phyloP scores from a whole-genome alignment of 2,797 vertebrate species.

The Eulemur rubriventer region DNA sequence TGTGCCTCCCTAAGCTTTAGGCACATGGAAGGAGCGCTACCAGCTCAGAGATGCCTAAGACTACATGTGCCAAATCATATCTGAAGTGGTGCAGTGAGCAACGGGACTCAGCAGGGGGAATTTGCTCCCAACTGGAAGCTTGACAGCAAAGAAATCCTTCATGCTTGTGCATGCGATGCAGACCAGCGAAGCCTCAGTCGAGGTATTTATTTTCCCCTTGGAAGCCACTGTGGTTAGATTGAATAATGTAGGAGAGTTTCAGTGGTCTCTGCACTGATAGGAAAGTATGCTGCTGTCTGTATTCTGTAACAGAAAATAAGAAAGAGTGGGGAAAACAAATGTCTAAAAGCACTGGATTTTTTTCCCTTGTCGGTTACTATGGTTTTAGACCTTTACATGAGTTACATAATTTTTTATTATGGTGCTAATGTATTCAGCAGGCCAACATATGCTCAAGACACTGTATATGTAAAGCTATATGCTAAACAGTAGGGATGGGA shows the following conservation, averaged over 20 bases:
- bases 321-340: not conserved
- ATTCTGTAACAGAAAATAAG: slow-evolving; percentile 34
- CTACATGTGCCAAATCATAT: slow-evolving; percentile 38
- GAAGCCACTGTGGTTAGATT: slow-evolving; percentile 67
- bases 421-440: not conserved
- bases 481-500: not conserved
- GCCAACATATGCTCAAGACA: not conserved
- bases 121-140: slow-evolving; percentile 63
- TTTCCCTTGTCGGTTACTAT: not conserved
- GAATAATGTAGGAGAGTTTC: slow-evolving; percentile 70
- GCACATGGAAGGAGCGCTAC: not conserved
- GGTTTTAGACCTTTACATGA: not conserved
- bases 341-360: not conserved
- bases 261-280: slow-evolving; percentile 35
- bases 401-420: not conserved
- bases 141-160: slow-evolving; percentile 70
- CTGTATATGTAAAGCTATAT: not conserved
- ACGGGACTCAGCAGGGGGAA: slow-evolving; percentile 51
- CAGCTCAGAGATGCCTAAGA: slow-evolving; percentile 19
- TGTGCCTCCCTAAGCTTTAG: not conserved
- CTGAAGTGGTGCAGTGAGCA: slow-evolving; percentile 62
- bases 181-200: slow-evolving; percentile 55
- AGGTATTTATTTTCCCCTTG: slow-evolving; percentile 71
- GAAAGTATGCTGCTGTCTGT: slow-evolving; percentile 33
- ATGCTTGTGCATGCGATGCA: slow-evolving; percentile 54